These are phyloP conservation scores for Rhyacichthys aspro DNA, from an alignment of 2,797 vertebrate genomes.

Conservation along the genomic window DNA sequence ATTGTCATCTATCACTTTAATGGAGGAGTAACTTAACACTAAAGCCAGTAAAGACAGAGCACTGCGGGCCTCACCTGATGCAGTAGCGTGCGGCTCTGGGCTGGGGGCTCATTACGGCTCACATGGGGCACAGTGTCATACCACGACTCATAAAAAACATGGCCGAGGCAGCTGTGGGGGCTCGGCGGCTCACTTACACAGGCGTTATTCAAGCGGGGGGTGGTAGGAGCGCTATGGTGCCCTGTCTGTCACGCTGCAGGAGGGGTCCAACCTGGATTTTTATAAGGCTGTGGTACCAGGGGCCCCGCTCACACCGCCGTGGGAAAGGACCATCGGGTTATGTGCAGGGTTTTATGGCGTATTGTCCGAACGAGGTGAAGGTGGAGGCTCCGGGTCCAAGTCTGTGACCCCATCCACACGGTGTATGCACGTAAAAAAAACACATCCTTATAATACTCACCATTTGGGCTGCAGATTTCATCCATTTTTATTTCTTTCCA, in stretches of 20 bases:
- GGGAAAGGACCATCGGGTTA: slow-evolving; percentile 70
- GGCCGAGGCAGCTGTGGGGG: slow-evolving; percentile 57
- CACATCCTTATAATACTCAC: slow-evolving; percentile 16
- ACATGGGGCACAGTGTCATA: slow-evolving; percentile 64
- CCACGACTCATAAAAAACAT: slow-evolving; percentile 73
- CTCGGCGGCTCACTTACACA: slow-evolving; percentile 55
- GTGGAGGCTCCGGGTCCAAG: slow-evolving; percentile 23
- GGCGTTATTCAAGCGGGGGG: slow-evolving; percentile 73
- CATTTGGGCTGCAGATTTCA: background rate
- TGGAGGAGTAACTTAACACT: slow-evolving; percentile 63
- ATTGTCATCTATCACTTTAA: slow-evolving; percentile 69
- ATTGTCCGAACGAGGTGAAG: slow-evolving; percentile 55
- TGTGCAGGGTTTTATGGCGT: slow-evolving; percentile 50
- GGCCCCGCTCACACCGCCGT: slow-evolving; percentile 59
- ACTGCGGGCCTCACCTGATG: slow-evolving; percentile 64
- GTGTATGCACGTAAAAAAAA: slow-evolving; percentile 8
- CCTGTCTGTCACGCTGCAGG: slow-evolving; percentile 63
- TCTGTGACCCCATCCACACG: slow-evolving; percentile 23
- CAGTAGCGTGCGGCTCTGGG: slow-evolving; percentile 42
- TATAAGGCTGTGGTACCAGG: slow-evolving; percentile 63
- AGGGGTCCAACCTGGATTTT: slow-evolving; percentile 64
- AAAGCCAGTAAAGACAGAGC: slow-evolving; percentile 65
- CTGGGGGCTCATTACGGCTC: slow-evolving; percentile 68
- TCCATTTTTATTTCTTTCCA: too few relatives aligned
- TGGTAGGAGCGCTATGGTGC: slow-evolving; percentile 52